These are phyloP conservation scores for Protula sp. DNA, from an alignment of 2,888 invertebrate genomes.

Conservation along the genomic window DNA sequence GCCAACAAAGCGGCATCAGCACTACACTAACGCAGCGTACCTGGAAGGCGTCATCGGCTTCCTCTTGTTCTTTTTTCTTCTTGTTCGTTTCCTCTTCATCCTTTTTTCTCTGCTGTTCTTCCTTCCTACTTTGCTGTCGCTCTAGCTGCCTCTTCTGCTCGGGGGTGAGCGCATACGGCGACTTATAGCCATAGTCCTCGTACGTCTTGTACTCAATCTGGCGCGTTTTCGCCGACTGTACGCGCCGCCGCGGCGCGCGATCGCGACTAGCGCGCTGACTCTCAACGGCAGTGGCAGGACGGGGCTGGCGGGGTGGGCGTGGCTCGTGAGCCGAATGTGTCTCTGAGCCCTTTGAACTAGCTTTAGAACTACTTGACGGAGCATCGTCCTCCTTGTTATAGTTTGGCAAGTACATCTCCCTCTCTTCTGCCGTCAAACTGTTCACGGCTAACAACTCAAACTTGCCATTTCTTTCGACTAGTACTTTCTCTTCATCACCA, in stretches of 20 bases:
- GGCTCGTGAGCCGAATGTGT: constrained; percentile 3
- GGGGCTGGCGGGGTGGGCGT: constrained; percentile 30
- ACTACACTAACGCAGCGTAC: no score
- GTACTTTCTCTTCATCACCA: constrained; percentile 32
- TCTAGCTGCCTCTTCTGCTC: constrained; percentile 24
- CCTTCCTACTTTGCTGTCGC: constrained; percentile 10
- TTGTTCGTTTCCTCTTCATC: constrained; percentile 30
- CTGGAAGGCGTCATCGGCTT: constrained; percentile 9
- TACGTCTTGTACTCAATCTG: constrained; percentile 9
- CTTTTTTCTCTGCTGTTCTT: constrained; percentile 24
- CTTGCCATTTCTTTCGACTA: constrained; percentile 45
- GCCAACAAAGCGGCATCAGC: no score
- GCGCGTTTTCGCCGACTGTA: constrained; percentile 31
- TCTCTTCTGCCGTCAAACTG: constrained; percentile 35
- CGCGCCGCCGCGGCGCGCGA: constrained; percentile 25
- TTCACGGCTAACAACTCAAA: constrained; percentile 42
- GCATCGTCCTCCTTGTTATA: not conserved
- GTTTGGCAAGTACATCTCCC: constrained; percentile 20
- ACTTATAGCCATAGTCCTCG: constrained; percentile 32
- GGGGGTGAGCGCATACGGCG: constrained; percentile 42
- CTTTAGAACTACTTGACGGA: not conserved
- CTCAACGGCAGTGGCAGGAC: constrained; percentile 33
- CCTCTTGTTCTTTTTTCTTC: constrained; percentile 23
- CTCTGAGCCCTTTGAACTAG: no score
- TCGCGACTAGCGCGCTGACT: constrained; percentile 2